These are phyloP conservation scores for Pyrrhosoma nymphula DNA, from an alignment of 2,888 invertebrate genomes.

Conservation along the genomic window DNA sequence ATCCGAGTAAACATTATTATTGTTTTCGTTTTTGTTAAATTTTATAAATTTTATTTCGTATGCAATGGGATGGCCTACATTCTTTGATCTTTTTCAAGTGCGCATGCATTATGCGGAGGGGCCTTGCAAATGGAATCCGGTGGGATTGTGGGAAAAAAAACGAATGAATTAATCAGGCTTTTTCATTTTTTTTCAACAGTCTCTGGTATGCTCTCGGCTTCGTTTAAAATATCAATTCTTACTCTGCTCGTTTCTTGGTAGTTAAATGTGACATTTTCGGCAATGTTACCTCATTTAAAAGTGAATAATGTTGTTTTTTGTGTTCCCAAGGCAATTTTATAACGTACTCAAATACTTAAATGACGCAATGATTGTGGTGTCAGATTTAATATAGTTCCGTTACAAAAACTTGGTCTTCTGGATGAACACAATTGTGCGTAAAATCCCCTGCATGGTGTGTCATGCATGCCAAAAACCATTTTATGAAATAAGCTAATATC, in stretches of 20 bases:
- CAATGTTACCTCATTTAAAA: background rate
- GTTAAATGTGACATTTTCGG: background rate
- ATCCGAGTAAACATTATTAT: background rate
- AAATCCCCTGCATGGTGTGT: too few species aligned
- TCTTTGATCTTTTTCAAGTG: slow-evolving; percentile 32
- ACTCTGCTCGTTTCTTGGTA: background rate
- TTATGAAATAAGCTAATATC: too few species aligned
- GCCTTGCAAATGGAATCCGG: background rate
- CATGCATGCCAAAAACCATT: too few species aligned
- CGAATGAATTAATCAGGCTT: background rate
- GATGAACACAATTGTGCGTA: too few species aligned
- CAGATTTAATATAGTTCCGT: too few species aligned
- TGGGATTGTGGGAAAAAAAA: background rate
- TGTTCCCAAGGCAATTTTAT: too few species aligned
- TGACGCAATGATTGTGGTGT: too few species aligned
- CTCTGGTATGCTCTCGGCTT: background rate
- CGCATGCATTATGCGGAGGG: background rate
- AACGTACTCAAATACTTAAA: too few species aligned
- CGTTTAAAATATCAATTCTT: background rate
- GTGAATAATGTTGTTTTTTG: too few species aligned
- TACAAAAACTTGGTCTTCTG: too few species aligned
- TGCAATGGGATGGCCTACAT: background rate
- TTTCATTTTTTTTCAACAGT: background rate
- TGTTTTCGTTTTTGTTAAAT: background rate
- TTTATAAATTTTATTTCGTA: background rate